Evolutionary conservation across 2,113 vertebrate genomes (phyloP).

Genomic region (Paracyprichromis sp.): DNA sequence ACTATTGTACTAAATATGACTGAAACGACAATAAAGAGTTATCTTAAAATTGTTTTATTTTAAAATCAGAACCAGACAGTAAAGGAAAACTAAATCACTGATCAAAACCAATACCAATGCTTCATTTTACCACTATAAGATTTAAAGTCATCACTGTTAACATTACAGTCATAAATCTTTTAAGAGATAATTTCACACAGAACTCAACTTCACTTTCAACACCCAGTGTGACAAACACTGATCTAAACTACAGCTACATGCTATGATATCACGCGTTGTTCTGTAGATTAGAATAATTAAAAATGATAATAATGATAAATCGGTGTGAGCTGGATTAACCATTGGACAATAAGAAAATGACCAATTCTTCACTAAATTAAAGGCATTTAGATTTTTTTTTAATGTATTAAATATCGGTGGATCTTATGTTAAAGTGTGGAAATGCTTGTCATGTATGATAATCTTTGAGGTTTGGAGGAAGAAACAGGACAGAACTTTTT

Average conservation of each 20-base stretch:
- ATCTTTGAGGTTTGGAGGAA: background rate
- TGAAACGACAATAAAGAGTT: background rate
- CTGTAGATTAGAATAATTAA: background rate
- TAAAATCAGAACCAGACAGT: background rate
- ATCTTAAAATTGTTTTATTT: background rate
- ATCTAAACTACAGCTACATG: background rate
- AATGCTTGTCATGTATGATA: accelerated
- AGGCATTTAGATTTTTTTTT: background rate
- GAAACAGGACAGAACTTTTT: background rate
- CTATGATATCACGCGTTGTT: background rate
- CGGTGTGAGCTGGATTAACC: background rate
- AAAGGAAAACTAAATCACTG: background rate
- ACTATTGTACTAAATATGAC: background rate
- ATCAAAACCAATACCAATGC: accelerated
- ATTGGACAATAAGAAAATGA: background rate
- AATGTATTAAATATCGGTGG: background rate
- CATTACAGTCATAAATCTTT: background rate
- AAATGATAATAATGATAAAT: background rate
- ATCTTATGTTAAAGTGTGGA: background rate
- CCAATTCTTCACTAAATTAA: background rate
- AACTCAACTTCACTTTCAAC: background rate
- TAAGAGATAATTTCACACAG: background rate
- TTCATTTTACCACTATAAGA: background rate
- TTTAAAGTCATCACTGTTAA: background rate
- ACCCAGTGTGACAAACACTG: background rate